A percentile compares a stretch with the other conserved stretches of the same genome.
Evolutionary conservation across 37 sponge, comb jelly and placozoan species (phyloP).

Genomic region (Spongia lamella): DNA sequence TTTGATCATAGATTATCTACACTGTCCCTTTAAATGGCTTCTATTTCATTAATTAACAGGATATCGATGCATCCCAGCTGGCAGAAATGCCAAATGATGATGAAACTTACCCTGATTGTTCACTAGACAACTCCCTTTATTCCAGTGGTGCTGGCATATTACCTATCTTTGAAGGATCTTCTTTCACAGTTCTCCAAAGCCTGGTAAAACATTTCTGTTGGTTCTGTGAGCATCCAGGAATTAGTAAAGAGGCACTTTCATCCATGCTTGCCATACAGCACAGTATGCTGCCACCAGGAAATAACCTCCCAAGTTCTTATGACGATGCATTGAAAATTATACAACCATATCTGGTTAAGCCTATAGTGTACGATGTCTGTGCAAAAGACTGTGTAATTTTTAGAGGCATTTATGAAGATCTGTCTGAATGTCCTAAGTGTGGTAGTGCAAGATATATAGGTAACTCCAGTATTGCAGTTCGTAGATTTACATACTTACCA

Average conservation of each 20-base stretch:
- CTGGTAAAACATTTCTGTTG: conserved; percentile 17
- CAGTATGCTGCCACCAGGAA: conserved; percentile 6
- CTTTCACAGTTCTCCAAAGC: background rate
- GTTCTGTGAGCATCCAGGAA: conserved; percentile 31
- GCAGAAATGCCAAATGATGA: too few relatives aligned
- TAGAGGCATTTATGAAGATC: conserved; percentile 6
- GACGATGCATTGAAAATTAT: conserved; percentile 10
- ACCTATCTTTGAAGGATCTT: conserved; percentile 7
- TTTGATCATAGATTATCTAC: too few relatives aligned
- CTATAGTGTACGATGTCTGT: conserved; percentile 18
- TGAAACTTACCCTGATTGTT: too few relatives aligned
- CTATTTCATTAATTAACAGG: too few relatives aligned
- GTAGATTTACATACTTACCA: conserved; percentile 24
- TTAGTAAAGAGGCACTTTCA: conserved; percentile 33
- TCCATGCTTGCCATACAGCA: conserved; percentile 9
- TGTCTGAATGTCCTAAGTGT: conserved; percentile 11
- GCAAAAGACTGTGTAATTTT: conserved; percentile 31
- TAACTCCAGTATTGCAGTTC: background rate
- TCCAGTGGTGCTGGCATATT: too few relatives aligned
- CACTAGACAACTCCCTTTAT: too few relatives aligned
- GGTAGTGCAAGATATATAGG: background rate
- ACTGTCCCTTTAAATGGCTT: too few relatives aligned
- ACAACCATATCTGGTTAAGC: conserved; percentile 16
- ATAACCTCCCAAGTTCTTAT: conserved; percentile 18
- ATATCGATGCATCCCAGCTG: too few relatives aligned